A percentile compares a stretch with the other conserved stretches of the same genome.
phyloP scores from a whole-genome alignment of 2,888 invertebrate genomes.

The Parnassius glacialis region DNA sequence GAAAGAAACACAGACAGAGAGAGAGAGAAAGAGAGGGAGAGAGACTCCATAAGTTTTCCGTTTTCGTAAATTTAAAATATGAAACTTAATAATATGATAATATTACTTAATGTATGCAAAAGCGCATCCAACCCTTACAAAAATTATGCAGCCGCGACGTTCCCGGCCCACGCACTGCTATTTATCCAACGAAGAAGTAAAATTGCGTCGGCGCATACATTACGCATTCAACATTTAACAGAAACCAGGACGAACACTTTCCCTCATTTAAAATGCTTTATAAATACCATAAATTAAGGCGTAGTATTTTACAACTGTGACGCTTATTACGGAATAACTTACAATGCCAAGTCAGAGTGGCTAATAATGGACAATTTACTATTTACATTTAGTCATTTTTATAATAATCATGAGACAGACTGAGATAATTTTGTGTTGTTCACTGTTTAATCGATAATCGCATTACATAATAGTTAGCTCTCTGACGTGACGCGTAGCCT shows the following conservation, averaged over 20 bases:
- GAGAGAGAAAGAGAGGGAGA: too few relatives aligned
- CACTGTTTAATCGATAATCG: too few relatives aligned
- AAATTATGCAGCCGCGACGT: constrained; percentile 25
- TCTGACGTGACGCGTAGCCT: too few relatives aligned
- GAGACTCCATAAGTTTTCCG: too few relatives aligned
- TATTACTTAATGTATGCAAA: constrained; percentile 14
- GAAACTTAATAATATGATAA: constrained; percentile 1
- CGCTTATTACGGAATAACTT: constrained; percentile 5
- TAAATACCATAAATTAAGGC: constrained; percentile 23
- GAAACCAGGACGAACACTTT: constrained; percentile 18
- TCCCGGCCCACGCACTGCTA: constrained; percentile 56
- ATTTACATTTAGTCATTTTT: too few relatives aligned
- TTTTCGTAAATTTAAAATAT: neutral
- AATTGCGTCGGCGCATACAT: constrained; percentile 56
- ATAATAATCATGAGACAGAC: too few relatives aligned
- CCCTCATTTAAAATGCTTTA: constrained; percentile 25
- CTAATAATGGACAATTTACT: neutral
- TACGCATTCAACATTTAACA: constrained; percentile 33
- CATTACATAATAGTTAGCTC: too few relatives aligned
- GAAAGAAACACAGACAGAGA: too few relatives aligned
- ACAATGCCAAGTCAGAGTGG: neutral
- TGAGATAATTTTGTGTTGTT: too few relatives aligned
- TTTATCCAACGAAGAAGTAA: constrained; percentile 50
- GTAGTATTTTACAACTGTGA: constrained; percentile 1
- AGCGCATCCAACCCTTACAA: constrained; percentile 23